These are phyloP conservation scores for Phymanthus crucifer DNA, from an alignment of 92 coral and sea anemone species.

Conservation along the genomic window DNA sequence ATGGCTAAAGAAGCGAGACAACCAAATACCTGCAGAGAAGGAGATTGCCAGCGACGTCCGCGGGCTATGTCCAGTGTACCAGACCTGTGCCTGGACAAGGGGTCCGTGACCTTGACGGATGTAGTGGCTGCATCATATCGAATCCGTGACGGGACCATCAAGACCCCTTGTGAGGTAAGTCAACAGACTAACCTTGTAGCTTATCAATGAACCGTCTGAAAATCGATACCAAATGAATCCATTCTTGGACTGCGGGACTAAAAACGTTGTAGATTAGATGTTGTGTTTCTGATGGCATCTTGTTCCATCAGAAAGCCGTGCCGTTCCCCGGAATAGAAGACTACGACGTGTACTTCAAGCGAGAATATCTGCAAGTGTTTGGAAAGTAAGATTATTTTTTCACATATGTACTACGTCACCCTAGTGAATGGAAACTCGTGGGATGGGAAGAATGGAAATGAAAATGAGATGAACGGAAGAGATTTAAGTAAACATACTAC, in stretches of 20 bases:
- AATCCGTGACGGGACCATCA: constrained; percentile 61
- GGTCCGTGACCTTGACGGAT: constrained; percentile 45
- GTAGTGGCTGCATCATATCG: constrained; percentile 62
- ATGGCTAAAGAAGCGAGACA: neutral
- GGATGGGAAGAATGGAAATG: neutral
- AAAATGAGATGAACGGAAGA: neutral
- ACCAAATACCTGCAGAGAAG: neutral
- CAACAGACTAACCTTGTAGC: too few species aligned
- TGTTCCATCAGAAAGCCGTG: constrained; percentile 46
- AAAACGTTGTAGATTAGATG: too few species aligned
- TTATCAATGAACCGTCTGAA: too few species aligned
- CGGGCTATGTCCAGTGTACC: constrained; percentile 29
- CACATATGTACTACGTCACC: too few species aligned
- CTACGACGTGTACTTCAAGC: constrained; percentile 71
- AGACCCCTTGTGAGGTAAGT: constrained; percentile 76
- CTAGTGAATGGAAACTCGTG: too few species aligned
- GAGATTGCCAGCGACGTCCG: neutral
- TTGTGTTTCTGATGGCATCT: neutral
- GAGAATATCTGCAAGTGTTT: constrained; percentile 60
- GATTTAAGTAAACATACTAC: neutral
- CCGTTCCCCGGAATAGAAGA: constrained; percentile 64
- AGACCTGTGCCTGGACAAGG: neutral
- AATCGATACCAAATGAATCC: too few species aligned
- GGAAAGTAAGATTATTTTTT: constrained; percentile 69
- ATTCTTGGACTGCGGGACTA: too few species aligned